Conservation (phyloP, 2,888 invertebrate species). For the Biston betularia region DNA sequence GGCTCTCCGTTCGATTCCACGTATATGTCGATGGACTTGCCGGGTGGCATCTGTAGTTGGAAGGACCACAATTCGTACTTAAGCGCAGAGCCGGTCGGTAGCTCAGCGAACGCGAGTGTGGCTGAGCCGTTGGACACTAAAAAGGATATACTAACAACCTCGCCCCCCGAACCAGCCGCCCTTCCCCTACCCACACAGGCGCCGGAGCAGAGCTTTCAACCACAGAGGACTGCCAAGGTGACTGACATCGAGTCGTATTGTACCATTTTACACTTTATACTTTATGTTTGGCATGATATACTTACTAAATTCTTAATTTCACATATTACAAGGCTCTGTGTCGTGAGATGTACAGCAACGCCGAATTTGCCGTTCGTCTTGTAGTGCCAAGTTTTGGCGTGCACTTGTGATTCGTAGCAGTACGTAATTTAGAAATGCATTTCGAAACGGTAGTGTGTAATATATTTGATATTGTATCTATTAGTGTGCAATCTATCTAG, state of each 20-base stretch:
- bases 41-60: slow-evolving; percentile 93
- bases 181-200: slow-evolving; percentile 78
- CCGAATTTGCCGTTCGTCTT: slow-evolving; percentile 78
- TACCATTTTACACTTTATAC: slow-evolving; percentile 80
- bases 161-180: slow-evolving; percentile 75
- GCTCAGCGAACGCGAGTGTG: slow-evolving; percentile 42
- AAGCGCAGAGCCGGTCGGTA: slow-evolving; percentile 78
- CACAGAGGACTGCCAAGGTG: slow-evolving; percentile 80
- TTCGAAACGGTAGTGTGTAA: slow-evolving; percentile 52
- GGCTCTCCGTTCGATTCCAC: slow-evolving; percentile 83
- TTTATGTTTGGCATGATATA: slow-evolving; percentile 85
- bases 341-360: slow-evolving; percentile 73
- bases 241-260: slow-evolving; percentile 83
- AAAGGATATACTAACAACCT: slow-evolving; percentile 84
- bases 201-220: slow-evolving; percentile 62
- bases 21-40: slow-evolving; percentile 90
- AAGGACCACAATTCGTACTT: slow-evolving; percentile 93
- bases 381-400: slow-evolving; percentile 79
- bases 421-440: slow-evolving; percentile 57
- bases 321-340: slow-evolving; percentile 76
- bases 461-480: slow-evolving; percentile 52
- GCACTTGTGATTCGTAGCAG: slow-evolving; percentile 61
- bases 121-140: slow-evolving; percentile 58
- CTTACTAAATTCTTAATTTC: slow-evolving; percentile 81
- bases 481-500: slow-evolving; percentile 70